Conservation (phyloP, 2,797 vertebrate species). For the Chromis chromis region DNA sequence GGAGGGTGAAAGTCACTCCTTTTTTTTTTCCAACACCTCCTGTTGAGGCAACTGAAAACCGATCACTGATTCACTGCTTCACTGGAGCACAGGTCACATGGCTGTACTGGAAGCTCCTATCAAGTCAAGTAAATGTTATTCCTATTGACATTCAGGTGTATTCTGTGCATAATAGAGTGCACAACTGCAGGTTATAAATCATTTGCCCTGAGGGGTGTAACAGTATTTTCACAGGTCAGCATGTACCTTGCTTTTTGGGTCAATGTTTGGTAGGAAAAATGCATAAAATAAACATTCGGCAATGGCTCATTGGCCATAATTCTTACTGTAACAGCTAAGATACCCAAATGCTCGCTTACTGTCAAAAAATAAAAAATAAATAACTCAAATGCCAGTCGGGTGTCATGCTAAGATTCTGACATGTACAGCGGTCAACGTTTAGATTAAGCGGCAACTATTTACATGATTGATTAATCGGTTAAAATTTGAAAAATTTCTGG, state of each 20-base stretch:
- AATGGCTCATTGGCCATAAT: neutral
- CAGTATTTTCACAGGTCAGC: neutral
- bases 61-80: conserved; percentile 3
- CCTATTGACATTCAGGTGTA: neutral
- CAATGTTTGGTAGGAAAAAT: neutral
- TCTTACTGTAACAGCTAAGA: neutral
- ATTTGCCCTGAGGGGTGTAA: neutral
- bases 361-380: too few species aligned
- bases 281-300: neutral
- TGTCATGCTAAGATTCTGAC: too few species aligned
- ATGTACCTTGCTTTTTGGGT: neutral
- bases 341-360: neutral
- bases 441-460: too few species aligned
- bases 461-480: too few species aligned
- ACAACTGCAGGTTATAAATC: neutral
- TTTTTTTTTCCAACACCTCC: conserved; percentile 1
- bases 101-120: neutral
- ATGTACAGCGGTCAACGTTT: too few species aligned
- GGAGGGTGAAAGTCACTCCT: conserved; percentile 3
- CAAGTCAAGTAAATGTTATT: neutral
- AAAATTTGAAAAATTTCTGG: too few species aligned
- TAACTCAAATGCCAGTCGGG: too few species aligned
- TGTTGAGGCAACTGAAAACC: neutral
- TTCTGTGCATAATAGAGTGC: neutral
- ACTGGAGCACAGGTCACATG: neutral